A percentile compares a stretch with the other conserved stretches of the same genome.
Conservation (phyloP, 2,888 invertebrate species). For the Chymomyza fuscimana region DNA sequence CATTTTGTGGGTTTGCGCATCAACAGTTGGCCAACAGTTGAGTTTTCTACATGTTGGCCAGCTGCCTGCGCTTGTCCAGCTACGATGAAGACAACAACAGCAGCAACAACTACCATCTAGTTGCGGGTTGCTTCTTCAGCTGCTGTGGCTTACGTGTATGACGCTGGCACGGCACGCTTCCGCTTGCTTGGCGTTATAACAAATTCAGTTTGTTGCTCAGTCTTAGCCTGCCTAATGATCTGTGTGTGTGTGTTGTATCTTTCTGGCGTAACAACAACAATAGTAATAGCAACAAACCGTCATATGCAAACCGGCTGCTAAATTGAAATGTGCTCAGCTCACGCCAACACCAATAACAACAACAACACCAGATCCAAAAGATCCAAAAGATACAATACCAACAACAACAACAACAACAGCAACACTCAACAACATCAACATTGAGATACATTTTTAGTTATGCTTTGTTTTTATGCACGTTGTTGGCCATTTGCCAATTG, state of each 20-base stretch:
- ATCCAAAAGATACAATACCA: not conserved
- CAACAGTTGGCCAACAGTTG: conserved; percentile 38
- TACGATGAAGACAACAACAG: conserved; percentile 39
- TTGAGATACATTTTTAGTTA: conserved; percentile 33
- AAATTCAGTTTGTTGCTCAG: conserved; percentile 57
- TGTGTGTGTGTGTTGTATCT: conserved; percentile 20
- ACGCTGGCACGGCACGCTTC: conserved; percentile 56
- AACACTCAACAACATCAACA: not conserved
- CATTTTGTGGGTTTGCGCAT: conserved; percentile 37
- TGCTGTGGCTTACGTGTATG: conserved; percentile 58
- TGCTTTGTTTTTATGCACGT: conserved; percentile 1
- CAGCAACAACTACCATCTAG: not conserved
- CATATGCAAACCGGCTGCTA: conserved; percentile 63
- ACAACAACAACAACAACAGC: not conserved
- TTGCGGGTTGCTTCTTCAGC: conserved; percentile 49
- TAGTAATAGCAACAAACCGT: conserved; percentile 17
- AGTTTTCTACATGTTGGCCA: conserved; percentile 15
- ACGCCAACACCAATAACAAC: conserved; percentile 12
- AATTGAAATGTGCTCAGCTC: conserved; percentile 66
- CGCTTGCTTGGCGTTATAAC: conserved; percentile 60
- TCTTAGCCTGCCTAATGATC: conserved; percentile 68
- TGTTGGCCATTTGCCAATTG: conserved; percentile 58
- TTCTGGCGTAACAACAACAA: conserved; percentile 1
- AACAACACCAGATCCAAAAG: not conserved
- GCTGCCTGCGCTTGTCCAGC: conserved; percentile 26